phyloP scores from a whole-genome alignment of 37 sponge, comb jelly and placozoan genomes.

The Chondrilla cf. caribensis region DNA sequence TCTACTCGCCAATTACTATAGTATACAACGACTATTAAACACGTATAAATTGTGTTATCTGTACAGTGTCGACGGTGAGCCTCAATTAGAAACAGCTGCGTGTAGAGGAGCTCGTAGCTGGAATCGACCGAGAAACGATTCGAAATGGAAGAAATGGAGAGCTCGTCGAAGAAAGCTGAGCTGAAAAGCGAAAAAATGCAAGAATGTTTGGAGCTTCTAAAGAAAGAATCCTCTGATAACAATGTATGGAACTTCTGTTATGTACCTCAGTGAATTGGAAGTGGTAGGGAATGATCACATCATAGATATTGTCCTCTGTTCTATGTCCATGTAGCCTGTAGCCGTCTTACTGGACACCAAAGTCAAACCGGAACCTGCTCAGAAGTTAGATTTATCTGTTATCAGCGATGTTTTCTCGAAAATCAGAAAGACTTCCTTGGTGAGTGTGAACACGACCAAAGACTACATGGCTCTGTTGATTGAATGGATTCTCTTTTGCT shows the following conservation, averaged over 20 bases:
- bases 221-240: too few relatives aligned
- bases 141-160: slow-evolving; percentile 22
- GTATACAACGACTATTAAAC: background rate
- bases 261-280: too few relatives aligned
- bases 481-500: background rate
- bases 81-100: slow-evolving; percentile 4
- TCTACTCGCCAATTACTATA: background rate
- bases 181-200: background rate
- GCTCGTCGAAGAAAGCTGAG: background rate
- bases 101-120: background rate
- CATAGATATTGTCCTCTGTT: too few relatives aligned
- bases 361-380: background rate
- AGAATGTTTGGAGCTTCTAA: background rate
- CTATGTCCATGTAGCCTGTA: background rate
- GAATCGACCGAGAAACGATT: background rate
- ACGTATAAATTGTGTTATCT: background rate
- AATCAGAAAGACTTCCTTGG: background rate
- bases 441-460: background rate
- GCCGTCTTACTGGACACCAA: background rate
- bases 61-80: background rate
- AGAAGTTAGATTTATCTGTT: background rate
- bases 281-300: too few relatives aligned
- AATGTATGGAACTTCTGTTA: too few relatives aligned
- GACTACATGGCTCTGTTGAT: background rate
- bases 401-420: background rate